Evolutionary conservation across 2,888 invertebrate species (phyloP), one percentile per base, ranked within the genome.

Genomic region (Schizotus pectinicornis): DNA sequence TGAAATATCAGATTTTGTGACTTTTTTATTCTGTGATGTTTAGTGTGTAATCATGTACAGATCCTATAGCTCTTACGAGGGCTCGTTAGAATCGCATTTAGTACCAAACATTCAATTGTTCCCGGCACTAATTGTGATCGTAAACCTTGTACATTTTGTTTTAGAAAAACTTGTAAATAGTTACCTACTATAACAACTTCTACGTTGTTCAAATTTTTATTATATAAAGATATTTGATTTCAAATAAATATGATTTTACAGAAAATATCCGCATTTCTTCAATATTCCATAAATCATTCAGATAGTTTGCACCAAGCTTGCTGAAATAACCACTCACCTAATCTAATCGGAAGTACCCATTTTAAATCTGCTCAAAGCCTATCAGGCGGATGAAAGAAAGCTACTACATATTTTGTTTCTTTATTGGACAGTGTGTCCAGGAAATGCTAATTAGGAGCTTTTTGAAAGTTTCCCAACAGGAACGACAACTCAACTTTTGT

Each of bases 1-100:
- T 65, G 50, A 62, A 68, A 67, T 63, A 63, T 67, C 69, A 68
- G 65, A 72, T 53, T 51, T 76, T 75, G 76, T 77, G 75, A 77
- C 74, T 76, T 76, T 75, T 73, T 73, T 65, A 77, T 76, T 76
- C 77, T 78, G 77, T 77, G 77, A 77, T 77, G 76, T 76, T 76
- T 76, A 74, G 74, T 67, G 61, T 71, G 60, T 75, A 74, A 68
- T 68, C 64, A 61, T 71, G 70, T 71, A 74, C 71, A 74, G 69
- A 69, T 22, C 22, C 65, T 65, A 63, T 66, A 57, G 67, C 70
- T 62, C 69, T 47, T 55, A 45, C 53, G 53, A 55, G 63, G 57
- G 59, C 52, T 63, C 61, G 64, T 68, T 61, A 55, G 59, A 56
- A 46, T 63, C 67, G 63, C 60, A 53, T 53, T 62, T 63, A 45